These are phyloP conservation scores for Heliconius himera DNA, from an alignment of 1,140 invertebrate genomes.

Conservation along the genomic window DNA sequence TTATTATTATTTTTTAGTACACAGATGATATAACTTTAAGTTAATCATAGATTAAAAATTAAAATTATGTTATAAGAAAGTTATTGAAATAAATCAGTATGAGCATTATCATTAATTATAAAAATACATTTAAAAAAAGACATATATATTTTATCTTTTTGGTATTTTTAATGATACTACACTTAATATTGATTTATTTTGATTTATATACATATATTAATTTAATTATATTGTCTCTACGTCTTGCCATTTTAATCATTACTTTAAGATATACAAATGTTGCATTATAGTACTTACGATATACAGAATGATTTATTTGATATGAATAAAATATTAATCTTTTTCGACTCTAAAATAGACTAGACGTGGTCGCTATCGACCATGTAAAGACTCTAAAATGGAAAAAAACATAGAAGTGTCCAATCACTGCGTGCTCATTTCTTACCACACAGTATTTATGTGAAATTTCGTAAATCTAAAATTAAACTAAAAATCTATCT, in stretches of 20 bases:
- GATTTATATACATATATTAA: neutral
- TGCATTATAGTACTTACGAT: slow-evolving; percentile 50
- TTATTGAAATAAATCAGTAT: slow-evolving; percentile 6
- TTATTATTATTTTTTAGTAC: neutral
- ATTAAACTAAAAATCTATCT: no score
- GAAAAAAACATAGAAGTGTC: no score
- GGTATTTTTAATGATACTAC: neutral
- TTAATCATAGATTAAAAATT: neutral
- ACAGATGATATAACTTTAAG: neutral
- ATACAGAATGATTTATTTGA: neutral
- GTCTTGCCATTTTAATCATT: slow-evolving; percentile 57
- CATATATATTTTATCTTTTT: neutral
- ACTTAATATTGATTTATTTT: slow-evolving; percentile 4
- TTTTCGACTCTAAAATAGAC: no score
- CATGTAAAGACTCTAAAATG: no score
- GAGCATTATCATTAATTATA: neutral
- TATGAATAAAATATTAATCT: neutral
- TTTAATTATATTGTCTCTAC: slow-evolving; percentile 11
- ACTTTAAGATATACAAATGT: slow-evolving; percentile 58
- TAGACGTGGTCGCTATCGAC: no score
- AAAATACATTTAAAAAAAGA: neutral
- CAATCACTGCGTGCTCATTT: no score
- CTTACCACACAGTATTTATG: no score
- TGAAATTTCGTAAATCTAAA: no score
- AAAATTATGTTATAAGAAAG: no score